Evolutionary conservation across 2,113 vertebrate species (phyloP).

Genomic region (Callochromis pleurospilus): DNA sequence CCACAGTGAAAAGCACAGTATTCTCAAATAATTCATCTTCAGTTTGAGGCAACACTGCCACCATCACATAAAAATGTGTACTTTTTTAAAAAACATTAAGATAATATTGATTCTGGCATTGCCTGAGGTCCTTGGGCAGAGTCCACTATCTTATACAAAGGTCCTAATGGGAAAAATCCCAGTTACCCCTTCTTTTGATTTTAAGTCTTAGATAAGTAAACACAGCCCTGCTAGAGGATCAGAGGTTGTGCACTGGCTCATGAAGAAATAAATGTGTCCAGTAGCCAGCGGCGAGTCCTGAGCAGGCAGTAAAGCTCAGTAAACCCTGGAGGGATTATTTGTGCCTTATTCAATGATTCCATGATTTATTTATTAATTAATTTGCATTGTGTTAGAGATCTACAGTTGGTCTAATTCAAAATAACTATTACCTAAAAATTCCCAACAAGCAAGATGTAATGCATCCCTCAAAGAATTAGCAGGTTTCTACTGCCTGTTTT

Average conservation of each 20-base stretch:
- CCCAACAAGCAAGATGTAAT: neutral
- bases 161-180: neutral
- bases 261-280: neutral
- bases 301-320: neutral
- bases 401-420: neutral
- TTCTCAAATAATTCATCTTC: neutral
- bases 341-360: neutral
- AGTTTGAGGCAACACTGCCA: neutral
- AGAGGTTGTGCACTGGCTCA: neutral
- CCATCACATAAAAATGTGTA: neutral
- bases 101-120: slow-evolving; percentile 15
- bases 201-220: neutral
- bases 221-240: neutral
- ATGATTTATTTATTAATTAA: neutral
- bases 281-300: neutral
- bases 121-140: neutral
- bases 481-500: neutral
- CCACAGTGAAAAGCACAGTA: neutral
- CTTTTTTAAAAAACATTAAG: neutral
- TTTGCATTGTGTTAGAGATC: neutral
- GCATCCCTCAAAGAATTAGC: neutral
- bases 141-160: neutral
- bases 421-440: neutral
- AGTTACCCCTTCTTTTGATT: neutral
- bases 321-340: neutral